Evolutionary conservation across 2,888 invertebrate genomes (phyloP).

Genomic region (Cephus nigrinus): DNA sequence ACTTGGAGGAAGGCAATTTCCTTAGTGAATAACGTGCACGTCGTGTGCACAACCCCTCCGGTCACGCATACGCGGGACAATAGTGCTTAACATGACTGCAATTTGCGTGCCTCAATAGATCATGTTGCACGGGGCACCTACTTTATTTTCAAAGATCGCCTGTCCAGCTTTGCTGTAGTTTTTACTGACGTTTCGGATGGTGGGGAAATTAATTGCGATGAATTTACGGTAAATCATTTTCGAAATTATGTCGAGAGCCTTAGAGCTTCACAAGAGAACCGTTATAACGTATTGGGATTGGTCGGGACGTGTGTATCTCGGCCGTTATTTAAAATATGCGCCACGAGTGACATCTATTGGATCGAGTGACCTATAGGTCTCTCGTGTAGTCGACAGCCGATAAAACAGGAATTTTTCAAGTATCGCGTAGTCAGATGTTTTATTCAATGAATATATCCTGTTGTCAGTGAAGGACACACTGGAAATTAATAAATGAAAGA

Average conservation of each 20-base stretch:
- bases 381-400: not conserved
- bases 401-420: conserved; percentile 7
- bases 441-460: not conserved
- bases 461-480: not conserved
- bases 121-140: not conserved
- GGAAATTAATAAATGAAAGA: not conserved
- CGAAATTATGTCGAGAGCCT: not conserved
- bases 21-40: conserved; percentile 26
- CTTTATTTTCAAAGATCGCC: not conserved
- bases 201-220: not conserved
- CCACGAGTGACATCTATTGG: conserved; percentile 7
- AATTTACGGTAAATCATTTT: not conserved
- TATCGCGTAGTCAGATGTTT: not conserved
- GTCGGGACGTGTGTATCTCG: not conserved
- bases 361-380: not conserved
- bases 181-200: not conserved
- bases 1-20: conserved; percentile 40
- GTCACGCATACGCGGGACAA: conserved; percentile 32
- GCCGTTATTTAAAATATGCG: not conserved
- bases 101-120: conserved; percentile 42
- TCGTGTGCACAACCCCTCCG: not conserved
- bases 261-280: not conserved
- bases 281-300: not conserved
- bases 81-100: conserved; percentile 37
- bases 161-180: not conserved